Evolutionary conservation across 2,888 invertebrate genomes (phyloP).

Genomic region (Mythimna ferrago): DNA sequence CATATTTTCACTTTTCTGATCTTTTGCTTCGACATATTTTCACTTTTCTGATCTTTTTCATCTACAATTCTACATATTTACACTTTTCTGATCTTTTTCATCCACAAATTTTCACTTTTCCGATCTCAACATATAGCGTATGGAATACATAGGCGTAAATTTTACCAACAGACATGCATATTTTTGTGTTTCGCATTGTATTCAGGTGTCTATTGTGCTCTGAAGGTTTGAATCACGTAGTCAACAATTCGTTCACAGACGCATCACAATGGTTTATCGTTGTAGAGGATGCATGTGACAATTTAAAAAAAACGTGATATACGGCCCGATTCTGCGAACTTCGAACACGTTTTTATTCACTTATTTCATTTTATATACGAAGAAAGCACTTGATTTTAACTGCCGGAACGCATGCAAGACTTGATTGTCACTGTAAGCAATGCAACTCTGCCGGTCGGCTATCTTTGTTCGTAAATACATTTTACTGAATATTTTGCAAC

Average conservation of each 20-base stretch:
- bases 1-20: not conserved
- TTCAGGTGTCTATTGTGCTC: constrained; percentile 27
- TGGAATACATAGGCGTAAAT: not conserved
- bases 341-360: constrained; percentile 20
- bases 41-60: not conserved
- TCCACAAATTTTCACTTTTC: too few species aligned
- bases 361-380: constrained; percentile 35
- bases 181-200: constrained; percentile 18
- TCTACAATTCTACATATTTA: not conserved
- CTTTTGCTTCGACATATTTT: not conserved
- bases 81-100: not conserved
- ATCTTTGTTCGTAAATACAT: constrained; percentile 15
- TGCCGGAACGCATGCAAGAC: constrained; percentile 37
- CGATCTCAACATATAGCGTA: not conserved
- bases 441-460: constrained; percentile 10
- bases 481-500: constrained; percentile 23
- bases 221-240: constrained; percentile 24
- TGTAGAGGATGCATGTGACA: constrained; percentile 15
- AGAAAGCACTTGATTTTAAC: constrained; percentile 38
- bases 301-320: constrained; percentile 30
- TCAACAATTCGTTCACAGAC: constrained; percentile 8
- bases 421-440: constrained; percentile 23
- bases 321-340: constrained; percentile 44
- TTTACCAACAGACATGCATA: not conserved
- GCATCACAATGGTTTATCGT: constrained; percentile 36